Percentiles rank a stretch among this genome's conserved stretches.
Evolutionary conservation across 2,113 vertebrate species (phyloP).

Genomic region (Oreochromis spilurus): DNA sequence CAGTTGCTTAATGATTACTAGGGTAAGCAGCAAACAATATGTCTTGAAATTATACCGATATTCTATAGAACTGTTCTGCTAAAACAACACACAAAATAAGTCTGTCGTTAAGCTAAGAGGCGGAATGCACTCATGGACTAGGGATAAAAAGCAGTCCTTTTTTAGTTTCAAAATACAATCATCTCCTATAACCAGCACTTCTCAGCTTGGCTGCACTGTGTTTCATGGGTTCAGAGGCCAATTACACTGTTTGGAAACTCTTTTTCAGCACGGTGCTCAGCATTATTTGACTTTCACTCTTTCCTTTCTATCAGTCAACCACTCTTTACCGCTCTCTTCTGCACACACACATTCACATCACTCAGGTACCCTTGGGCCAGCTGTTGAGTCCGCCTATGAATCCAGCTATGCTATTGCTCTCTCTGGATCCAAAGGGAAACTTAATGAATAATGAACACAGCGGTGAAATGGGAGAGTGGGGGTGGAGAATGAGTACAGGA

Average conservation of each 20-base stretch:
- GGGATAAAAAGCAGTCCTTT: background rate
- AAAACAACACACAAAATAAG: background rate
- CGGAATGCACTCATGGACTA: no score
- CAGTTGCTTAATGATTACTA: background rate
- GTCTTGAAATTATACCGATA: background rate
- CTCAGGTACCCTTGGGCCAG: constrained; percentile 61
- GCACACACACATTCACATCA: background rate
- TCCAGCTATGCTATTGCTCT: constrained; percentile 53
- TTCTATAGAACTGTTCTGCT: background rate
- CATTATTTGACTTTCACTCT: background rate
- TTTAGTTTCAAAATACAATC: background rate
- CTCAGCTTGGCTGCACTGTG: background rate
- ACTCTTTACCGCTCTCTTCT: background rate
- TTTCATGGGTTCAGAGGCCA: background rate
- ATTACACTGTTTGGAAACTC: background rate
- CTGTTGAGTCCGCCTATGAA: constrained; percentile 53
- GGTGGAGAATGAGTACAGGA: background rate
- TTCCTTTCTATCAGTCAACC: constrained; percentile 18
- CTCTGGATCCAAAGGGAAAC: constrained; percentile 62
- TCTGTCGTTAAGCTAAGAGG: background rate
- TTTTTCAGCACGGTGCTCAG: background rate
- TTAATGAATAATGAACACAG: constrained; percentile 75
- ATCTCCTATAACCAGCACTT: background rate
- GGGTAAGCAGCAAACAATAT: background rate
- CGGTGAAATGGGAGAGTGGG: constrained; percentile 20